Evolutionary conservation across 2,797 vertebrate species (phyloP).

Genomic region (Poecilia wingei): DNA sequence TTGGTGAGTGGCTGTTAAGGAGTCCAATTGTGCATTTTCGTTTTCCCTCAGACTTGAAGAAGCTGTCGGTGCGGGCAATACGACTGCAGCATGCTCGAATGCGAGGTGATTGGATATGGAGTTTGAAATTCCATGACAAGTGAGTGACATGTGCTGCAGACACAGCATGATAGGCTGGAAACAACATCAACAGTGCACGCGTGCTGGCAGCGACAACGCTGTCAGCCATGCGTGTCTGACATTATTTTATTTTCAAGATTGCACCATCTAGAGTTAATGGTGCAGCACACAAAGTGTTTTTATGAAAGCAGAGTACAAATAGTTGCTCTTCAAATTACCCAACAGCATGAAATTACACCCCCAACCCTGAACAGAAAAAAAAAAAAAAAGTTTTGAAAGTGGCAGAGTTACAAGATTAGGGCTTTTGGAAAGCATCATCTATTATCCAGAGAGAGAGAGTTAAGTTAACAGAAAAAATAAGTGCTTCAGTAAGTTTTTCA

Average conservation of each 20-base stretch:
- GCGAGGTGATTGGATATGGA: conserved; percentile 47
- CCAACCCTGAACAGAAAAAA: neutral
- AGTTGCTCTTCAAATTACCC: conserved; percentile 54
- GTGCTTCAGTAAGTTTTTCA: conserved; percentile 56
- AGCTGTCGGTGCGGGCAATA: conserved; percentile 10
- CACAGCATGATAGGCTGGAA: conserved; percentile 42
- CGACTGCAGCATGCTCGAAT: conserved; percentile 40
- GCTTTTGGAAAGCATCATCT: conserved; percentile 53
- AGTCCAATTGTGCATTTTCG: neutral
- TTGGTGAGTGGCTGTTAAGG: conserved; percentile 8
- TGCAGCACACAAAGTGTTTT: conserved; percentile 27
- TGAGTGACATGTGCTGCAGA: conserved; percentile 62
- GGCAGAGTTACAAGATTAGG: conserved; percentile 55
- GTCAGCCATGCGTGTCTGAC: conserved; percentile 35
- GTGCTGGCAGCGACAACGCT: conserved; percentile 21
- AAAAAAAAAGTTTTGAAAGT: conserved; percentile 38
- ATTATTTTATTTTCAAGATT: conserved; percentile 43
- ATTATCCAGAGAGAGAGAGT: conserved; percentile 57
- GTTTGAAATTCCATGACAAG: conserved; percentile 51
- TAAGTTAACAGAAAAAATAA: conserved; percentile 64
- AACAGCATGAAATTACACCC: conserved; percentile 40
- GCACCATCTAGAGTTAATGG: conserved; percentile 48
- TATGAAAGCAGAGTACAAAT: conserved; percentile 40
- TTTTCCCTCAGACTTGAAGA: conserved; percentile 14
- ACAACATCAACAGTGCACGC: conserved; percentile 47